Evolutionary conservation across 2,888 invertebrate species (phyloP), one percentile per base, ranked within the genome.

Genomic region (Thereva nobilitata): DNA sequence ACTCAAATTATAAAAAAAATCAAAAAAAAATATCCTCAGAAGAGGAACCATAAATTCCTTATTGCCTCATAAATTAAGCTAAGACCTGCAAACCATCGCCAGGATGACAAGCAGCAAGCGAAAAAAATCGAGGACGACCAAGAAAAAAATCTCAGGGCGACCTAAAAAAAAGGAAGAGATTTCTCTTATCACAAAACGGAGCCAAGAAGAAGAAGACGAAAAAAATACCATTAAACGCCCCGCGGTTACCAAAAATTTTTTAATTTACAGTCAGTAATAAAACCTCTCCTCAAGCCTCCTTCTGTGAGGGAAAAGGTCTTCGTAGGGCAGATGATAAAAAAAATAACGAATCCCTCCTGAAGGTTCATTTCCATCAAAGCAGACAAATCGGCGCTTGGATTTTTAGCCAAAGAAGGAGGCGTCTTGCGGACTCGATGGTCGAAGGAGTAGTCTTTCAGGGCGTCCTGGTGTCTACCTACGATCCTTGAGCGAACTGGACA

Each of bases 331-430:
- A 6, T 34, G 42, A 37, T 44, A 53, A 53, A 63, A 41, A 63
- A 37, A 40, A 47, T 47, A 9, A 52, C 9, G 34, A 56, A 38
- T 54, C 40, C 54, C 49, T 50, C 47, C 42, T 47, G 7, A 35
- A 45, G 52, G 52, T 54, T 47, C 37, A 53, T 8, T 7, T 8
- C 42, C 42, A 53, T 64, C 67, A 65, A 69, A 65, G 64, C 44
- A 69, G 69, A 69, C 69, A 65, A 69, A 67, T 57, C 64, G 69
- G 67, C 69, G 69, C 69, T 67, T 59, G 37, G 53, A 5, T 4
- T 6, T 7, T 8, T 42, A 41, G 5, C 37, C 8, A n/a, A 5
- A 41, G 41, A 23, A 42, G 7, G 7, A 42, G 44, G 44, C 49
- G 23, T 64, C 41, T 64, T 40, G 10, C 35, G 23, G 53, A 35